These are phyloP conservation scores for Boleophthalmus pectinirostris DNA, from an alignment of 2,113 vertebrate species.

Conservation along the genomic window DNA sequence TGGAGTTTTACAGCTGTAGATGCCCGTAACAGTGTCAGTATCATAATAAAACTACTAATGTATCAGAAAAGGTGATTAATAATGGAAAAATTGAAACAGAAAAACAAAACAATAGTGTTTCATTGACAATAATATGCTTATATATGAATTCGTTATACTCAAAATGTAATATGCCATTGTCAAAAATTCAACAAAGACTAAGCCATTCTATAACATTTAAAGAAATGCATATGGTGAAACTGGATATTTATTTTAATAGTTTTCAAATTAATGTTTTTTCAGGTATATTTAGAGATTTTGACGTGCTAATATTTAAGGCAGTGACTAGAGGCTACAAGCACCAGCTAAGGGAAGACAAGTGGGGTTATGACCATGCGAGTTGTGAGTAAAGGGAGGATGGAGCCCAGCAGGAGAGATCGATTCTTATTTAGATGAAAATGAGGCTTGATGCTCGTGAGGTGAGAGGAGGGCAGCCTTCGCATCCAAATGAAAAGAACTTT, in stretches of 20 bases:
- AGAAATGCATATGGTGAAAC: not conserved
- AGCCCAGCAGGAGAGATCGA: conserved; percentile 78
- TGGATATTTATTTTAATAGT: not conserved
- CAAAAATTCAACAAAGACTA: no score
- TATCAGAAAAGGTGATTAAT: not conserved
- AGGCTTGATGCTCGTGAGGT: conserved; percentile 78
- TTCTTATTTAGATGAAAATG: conserved; percentile 88
- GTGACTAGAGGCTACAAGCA: conserved; percentile 50
- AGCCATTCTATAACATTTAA: no score
- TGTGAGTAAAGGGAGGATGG: conserved; percentile 71
- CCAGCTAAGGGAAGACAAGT: conserved; percentile 62
- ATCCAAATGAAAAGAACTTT: conserved; percentile 72
- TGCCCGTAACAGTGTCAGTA: not conserved
- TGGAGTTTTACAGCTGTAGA: conserved; percentile 17
- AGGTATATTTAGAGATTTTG: conserved; percentile 22
- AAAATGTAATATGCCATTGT: no score
- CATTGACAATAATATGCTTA: not conserved
- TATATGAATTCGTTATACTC: no score
- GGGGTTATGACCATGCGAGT: conserved; percentile 74
- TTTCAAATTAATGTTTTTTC: conserved; percentile 20
- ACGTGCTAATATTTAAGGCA: conserved; percentile 42
- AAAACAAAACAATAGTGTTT: not conserved
- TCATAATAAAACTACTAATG: conserved; percentile 7
- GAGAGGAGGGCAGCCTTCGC: conserved; percentile 76
- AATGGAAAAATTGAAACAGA: not conserved